Percentiles rank a stretch among this genome's conserved stretches.
Conservation (phyloP, 2,797 vertebrate genomes). For the Netta rufina region DNA sequence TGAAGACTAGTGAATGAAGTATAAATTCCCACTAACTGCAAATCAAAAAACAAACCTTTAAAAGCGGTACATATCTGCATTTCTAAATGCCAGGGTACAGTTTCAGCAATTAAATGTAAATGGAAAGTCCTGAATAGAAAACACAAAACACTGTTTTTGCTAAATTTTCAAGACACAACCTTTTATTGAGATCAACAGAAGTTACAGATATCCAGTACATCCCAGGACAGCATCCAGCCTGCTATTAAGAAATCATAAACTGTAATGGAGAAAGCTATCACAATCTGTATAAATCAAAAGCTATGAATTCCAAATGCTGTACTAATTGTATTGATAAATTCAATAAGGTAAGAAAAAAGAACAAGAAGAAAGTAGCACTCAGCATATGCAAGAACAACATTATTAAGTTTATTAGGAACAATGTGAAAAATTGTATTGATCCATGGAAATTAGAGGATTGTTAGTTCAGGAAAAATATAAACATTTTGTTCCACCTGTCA, state of each 20-base stretch:
- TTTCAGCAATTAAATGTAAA: constrained; percentile 4
- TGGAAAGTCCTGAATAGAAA: neutral
- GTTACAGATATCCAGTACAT: neutral
- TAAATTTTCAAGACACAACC: neutral
- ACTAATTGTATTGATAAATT: constrained; percentile 41
- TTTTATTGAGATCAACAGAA: neutral
- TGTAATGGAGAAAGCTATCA: neutral
- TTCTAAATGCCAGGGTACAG: neutral
- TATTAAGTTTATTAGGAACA: constrained; percentile 14
- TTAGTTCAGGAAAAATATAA: constrained; percentile 1
- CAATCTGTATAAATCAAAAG: constrained; percentile 14
- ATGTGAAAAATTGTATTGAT: neutral
- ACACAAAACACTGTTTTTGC: neutral
- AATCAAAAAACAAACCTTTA: neutral
- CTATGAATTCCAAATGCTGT: constrained; percentile 4
- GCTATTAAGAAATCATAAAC: constrained; percentile 4
- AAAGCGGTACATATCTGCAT: neutral
- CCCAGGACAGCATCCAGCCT: neutral
- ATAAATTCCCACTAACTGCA: neutral
- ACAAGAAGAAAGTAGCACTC: neutral
- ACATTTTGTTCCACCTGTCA: neutral
- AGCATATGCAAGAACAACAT: neutral
- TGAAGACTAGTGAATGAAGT: neutral
- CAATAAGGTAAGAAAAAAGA: constrained; percentile 32
- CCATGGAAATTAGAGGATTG: neutral